Base-by-base conservation (phyloP, 2,888 invertebrate genomes). In the Anagyrus pseudococci region DNA sequence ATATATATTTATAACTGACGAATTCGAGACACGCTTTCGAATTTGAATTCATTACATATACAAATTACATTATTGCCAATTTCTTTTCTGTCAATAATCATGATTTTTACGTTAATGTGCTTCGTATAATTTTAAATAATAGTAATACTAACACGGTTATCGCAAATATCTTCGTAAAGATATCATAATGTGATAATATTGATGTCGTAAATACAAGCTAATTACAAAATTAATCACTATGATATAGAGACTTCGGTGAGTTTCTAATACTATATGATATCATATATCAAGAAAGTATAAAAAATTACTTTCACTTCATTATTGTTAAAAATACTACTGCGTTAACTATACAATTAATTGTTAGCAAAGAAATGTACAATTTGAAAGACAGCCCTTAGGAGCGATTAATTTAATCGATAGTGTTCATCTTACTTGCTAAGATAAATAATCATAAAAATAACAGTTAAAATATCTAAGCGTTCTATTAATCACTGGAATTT, bases 221-320 rank as follows among this genome's bases (percentile, higher is more conserved):
- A 80, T 80, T 78, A 80, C 80, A 80, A 79, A 80, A 78, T 79
- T 79, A 80, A 78, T 62, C 59, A 62, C 62, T 65, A 15, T 29
- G 10, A 47, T 41, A 40, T 61, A 57, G 67, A 67, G 64, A 67
- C 64, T 67, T 67, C 64, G 55, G 57, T 62, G 67, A 67, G 64
- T 67, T 56, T 52, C 46, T 48, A 57, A 33, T 48, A 55, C 29
- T 20, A 10, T 50, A 15, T 50, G 50, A 63, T 56, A 48, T 7
- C n/a, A 49, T 13, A 25, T 41, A 25, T 54, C 20, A 58, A 55
- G 25, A 43, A 58, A 55, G 49, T 61, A 58, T 26, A 22, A 29
- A 61, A 25, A 37, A 20, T 23, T 57, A 58, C 50, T 49, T 57
- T 65, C 20, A 33, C 3, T 47, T 50, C 49, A 58, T 52, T 2